Base-by-base conservation (phyloP, 2,797 vertebrate genomes). In the Eulemur coronatus region DNA sequence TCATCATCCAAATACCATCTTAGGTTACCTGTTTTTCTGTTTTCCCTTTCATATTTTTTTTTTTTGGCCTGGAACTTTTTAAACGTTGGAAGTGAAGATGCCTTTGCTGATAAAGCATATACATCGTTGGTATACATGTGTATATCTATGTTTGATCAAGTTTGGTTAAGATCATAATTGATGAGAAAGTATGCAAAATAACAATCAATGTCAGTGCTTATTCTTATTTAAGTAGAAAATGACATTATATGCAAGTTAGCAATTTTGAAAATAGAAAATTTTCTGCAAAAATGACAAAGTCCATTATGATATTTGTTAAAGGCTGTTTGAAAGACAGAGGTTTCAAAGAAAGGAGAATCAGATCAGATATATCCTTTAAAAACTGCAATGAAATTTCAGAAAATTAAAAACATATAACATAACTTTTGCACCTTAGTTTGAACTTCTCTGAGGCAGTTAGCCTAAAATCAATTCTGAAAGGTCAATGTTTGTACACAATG, bases 21-120 rank as follows among this genome's bases (percentile, higher is more conserved):
- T 35, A 14, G 55, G 75, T 97, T 67, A 89, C 48, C 13, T 69
- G 26, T 43, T 96, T 80, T 90, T 75, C 41, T 86, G 69, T 65
- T 91, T 94, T 78, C 12, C 59, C 38, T 70, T 73, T 85, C 30
- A 55, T 2, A 57, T 46, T 46, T 46, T 46, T 46, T 46, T 84
- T 28, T 55, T 33, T 84, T 88, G 22, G 24, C 7, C 67, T 85
- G 26, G 12, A 69, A 52, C 28, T 33, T 93, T 78, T 86, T 52
- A 81, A 95, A 95, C 88, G n/a, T 84, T 92, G 67, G 24, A 93
- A 84, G 43, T 86, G 35, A 91, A 95, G 55, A 86, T 80, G 7
- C 11, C 26, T 91, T 94, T 80, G 61, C 48, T 61, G 30, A 84
- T 93, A 80, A 91, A 89, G 28, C 15, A 41, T 69, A 30, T 55